Percentiles rank a stretch among this genome's conserved stretches.
Evolutionary conservation across 2,888 invertebrate genomes (phyloP).

Genomic region (Diploptera punctata): DNA sequence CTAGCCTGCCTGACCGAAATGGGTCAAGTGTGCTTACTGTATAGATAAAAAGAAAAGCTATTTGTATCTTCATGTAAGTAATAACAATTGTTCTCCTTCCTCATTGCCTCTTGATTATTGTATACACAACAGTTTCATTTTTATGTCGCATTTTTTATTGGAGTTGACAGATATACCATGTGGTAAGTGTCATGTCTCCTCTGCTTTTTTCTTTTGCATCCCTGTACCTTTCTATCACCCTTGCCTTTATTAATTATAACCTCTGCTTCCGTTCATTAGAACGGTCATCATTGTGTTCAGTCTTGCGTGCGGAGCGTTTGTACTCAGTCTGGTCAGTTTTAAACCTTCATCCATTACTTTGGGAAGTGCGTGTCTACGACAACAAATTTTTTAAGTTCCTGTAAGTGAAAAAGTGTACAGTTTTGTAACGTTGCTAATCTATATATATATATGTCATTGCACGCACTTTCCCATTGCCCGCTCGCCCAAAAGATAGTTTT

Average conservation of each 20-base stretch:
- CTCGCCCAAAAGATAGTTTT: not conserved
- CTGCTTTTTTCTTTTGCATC: not conserved
- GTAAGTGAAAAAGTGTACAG: constrained; percentile 34
- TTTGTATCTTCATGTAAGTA: constrained; percentile 43
- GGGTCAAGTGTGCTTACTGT: constrained; percentile 36
- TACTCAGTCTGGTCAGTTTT: constrained; percentile 37
- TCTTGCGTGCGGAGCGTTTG: constrained; percentile 17
- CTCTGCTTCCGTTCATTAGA: constrained; percentile 5
- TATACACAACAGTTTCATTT: constrained; percentile 35
- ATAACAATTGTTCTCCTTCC: constrained; percentile 35
- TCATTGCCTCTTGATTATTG: constrained; percentile 36
- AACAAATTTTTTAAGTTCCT: constrained; percentile 38
- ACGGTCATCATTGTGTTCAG: constrained; percentile 30
- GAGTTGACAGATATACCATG: constrained; percentile 11
- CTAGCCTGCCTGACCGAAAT: constrained; percentile 33
- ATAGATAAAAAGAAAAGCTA: constrained; percentile 35
- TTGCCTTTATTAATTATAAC: not conserved
- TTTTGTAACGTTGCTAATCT: constrained; percentile 29
- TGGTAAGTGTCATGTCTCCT: no score
- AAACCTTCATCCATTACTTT: constrained; percentile 20
- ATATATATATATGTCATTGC: constrained; percentile 28
- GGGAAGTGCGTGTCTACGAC: constrained; percentile 22
- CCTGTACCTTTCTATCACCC: not conserved
- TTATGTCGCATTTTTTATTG: constrained; percentile 15
- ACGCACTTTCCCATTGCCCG: constrained; percentile 16